Evolutionary conservation across 2,797 vertebrate species (phyloP), one percentile per base, ranked within the genome.

Genomic region (Enteromius anoplus): DNA sequence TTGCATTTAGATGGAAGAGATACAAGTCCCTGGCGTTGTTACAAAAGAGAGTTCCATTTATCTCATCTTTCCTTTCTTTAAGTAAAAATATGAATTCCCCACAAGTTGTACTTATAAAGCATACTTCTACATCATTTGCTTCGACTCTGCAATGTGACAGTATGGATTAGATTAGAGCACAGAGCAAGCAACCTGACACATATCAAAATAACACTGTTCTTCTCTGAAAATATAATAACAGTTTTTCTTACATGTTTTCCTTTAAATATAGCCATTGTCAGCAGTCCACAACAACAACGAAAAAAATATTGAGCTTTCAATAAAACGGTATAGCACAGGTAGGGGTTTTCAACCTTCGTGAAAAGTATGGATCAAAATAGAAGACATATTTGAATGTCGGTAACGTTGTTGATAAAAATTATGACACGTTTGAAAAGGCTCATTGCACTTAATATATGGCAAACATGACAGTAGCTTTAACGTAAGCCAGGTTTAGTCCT

Each of bases 381-480:
- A 96, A 94, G 94, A 95, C 91, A 92, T 91, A 91, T 91, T 90
- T 90, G 89, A 93, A 94, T 89, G 92, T 94, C 91, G 88, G 91
- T 91, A 91, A 93, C 90, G 86, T 92, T 84, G 80, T 91, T 80
- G 88, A 92, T 94, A 94, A 93, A 94, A 95, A 94, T 93, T 89
- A 94, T 90, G 91, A 93, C 90, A 91, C 87, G 89, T 94, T 89
- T 93, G 88, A 91, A 95, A 96, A 95, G 96, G 94, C 95, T 96
- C 96, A 96, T 96, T 94, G 95, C 94, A 96, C 93, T 92, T 94
- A 86, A 93, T 95, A 95, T 92, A 93, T 95, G 95, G 95, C 93
- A 95, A 95, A 95, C 95, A 93, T 96, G 95, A 94, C 93, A 95
- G 93, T 95, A 96, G 97, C 97, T 99, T 97, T 94, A 97, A 96